phyloP scores from a whole-genome alignment of 2,888 invertebrate genomes.

The Alcis repandata region DNA sequence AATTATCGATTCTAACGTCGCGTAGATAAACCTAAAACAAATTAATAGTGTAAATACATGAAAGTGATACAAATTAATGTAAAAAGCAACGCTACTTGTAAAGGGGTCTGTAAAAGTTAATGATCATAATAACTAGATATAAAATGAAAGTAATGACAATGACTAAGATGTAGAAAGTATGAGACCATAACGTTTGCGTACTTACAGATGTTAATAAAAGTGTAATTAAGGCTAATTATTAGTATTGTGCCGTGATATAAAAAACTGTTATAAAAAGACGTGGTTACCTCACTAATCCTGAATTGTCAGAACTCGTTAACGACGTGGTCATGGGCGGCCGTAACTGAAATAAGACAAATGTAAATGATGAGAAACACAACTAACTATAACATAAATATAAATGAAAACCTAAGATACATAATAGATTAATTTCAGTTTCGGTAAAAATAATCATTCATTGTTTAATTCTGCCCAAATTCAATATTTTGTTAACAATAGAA shows the following conservation, averaged over 20 bases:
- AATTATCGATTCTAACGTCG: constrained; percentile 73
- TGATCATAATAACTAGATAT: constrained; percentile 22
- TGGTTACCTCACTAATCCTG: constrained; percentile 85
- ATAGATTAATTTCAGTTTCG: no score
- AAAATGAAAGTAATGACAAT: constrained; percentile 40
- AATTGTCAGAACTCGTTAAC: constrained; percentile 84
- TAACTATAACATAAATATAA: neutral
- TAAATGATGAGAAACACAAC: neutral
- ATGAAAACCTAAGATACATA: neutral
- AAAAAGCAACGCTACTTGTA: constrained; percentile 8
- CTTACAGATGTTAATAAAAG: constrained; percentile 44
- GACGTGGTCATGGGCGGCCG: constrained; percentile 82
- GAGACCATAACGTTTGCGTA: constrained; percentile 38
- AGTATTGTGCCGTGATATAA: constrained; percentile 34
- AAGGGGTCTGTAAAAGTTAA: constrained; percentile 21
- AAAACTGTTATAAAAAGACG: constrained; percentile 42
- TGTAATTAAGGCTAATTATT: constrained; percentile 47
- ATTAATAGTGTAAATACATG: constrained; percentile 53
- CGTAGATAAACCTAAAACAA: constrained; percentile 85
- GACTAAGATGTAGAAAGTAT: constrained; percentile 39
- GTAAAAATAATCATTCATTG: neutral
- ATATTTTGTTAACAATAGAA: constrained; percentile 18
- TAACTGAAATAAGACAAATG: constrained; percentile 70
- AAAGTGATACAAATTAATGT: constrained; percentile 41
- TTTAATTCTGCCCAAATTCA: neutral